These are phyloP conservation scores for Eulemur rufifrons DNA, from an alignment of 2,113 vertebrate species.

Conservation along the genomic window DNA sequence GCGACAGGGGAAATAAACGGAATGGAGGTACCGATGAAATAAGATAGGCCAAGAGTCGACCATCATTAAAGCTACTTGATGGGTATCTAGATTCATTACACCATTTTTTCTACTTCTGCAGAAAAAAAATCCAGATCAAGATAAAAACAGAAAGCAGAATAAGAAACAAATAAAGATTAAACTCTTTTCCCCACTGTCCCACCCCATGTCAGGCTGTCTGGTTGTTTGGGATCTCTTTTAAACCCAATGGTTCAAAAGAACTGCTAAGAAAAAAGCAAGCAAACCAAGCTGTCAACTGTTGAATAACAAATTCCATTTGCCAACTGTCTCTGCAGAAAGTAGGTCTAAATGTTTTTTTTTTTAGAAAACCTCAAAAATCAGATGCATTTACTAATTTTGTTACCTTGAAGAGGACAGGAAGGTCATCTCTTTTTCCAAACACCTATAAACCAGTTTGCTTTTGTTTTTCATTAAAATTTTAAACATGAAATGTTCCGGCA, in stretches of 20 bases:
- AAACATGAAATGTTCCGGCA: background rate
- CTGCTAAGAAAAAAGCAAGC: background rate
- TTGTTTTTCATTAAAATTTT: conserved; percentile 64
- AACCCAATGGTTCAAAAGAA: background rate
- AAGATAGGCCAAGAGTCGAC: background rate
- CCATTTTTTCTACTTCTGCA: background rate
- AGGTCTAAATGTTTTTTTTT: background rate
- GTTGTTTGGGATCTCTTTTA: background rate
- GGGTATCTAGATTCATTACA: background rate
- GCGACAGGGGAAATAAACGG: background rate
- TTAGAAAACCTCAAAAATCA: background rate
- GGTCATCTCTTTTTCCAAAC: background rate
- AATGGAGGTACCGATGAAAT: background rate
- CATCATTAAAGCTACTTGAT: background rate
- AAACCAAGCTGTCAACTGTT: background rate
- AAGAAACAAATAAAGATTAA: background rate
- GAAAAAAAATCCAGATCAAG: background rate
- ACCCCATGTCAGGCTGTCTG: background rate
- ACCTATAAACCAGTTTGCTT: conserved; percentile 27
- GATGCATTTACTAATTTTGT: background rate
- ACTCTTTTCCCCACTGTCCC: background rate
- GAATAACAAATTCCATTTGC: background rate
- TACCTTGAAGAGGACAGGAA: conserved; percentile 32
- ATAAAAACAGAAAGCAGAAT: background rate
- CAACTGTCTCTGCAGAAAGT: background rate